phyloP scores from a whole-genome alignment of 1,140 invertebrate species.

The Drosophila takahashii region DNA sequence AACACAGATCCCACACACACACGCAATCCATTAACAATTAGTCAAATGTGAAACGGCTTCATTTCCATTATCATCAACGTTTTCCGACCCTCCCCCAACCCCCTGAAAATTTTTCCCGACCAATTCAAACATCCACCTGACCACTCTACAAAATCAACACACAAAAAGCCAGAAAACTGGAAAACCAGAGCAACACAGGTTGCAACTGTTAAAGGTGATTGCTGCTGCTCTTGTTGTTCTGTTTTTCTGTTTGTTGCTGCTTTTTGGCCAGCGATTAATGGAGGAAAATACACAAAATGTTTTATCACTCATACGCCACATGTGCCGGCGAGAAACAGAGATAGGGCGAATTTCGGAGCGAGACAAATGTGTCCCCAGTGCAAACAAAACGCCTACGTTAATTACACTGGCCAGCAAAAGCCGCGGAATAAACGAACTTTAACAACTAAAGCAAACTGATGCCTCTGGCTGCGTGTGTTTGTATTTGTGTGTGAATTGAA shows the following conservation, averaged over 20 bases:
- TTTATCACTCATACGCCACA: constrained; percentile 72
- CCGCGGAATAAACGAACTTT: constrained; percentile 42
- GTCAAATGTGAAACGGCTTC: constrained; percentile 34
- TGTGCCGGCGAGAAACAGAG: constrained; percentile 24
- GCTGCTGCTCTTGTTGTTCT: neutral
- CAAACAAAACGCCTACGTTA: constrained; percentile 71
- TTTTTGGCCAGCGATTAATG: constrained; percentile 50
- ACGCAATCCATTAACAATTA: constrained; percentile 56
- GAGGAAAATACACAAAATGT: constrained; percentile 58
- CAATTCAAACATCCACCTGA: constrained; percentile 39
- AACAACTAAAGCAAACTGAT: constrained; percentile 52
- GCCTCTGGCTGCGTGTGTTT: constrained; percentile 44
- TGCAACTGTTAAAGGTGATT: constrained; percentile 35
- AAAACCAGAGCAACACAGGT: constrained; percentile 44
- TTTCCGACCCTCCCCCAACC: neutral
- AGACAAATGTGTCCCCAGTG: constrained; percentile 56
- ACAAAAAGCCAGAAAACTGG: constrained; percentile 11
- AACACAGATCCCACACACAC: neutral
- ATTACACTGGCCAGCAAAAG: constrained; percentile 60
- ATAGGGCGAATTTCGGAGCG: constrained; percentile 13
- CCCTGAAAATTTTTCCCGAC: constrained; percentile 18
- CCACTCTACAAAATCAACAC: constrained; percentile 57
- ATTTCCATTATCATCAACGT: constrained; percentile 26
- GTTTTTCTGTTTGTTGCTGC: neutral
- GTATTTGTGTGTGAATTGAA: constrained; percentile 49